Evolutionary conservation across 2,797 vertebrate genomes (phyloP).

Genomic region (Buphagus erythrorhynchus): DNA sequence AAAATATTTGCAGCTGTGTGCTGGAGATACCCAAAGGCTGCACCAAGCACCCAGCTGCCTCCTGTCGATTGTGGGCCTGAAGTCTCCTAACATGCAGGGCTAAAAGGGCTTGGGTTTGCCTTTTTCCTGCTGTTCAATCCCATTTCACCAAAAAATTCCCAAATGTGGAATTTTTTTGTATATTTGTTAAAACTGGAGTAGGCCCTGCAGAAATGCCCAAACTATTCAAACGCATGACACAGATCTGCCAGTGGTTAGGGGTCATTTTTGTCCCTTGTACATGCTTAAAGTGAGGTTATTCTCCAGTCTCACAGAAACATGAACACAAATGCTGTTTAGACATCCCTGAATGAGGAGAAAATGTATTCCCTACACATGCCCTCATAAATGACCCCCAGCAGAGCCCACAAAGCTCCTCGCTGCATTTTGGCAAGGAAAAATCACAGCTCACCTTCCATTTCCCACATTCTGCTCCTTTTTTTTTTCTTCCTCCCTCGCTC

Average conservation of each 20-base stretch:
- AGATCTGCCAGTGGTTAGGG: neutral
- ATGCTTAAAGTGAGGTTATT: neutral
- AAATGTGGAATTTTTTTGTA: neutral
- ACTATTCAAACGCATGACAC: neutral
- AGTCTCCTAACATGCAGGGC: neutral
- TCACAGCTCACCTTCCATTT: neutral
- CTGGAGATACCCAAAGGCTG: neutral
- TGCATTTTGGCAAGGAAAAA: neutral
- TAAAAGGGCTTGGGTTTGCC: neutral
- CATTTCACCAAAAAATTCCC: neutral
- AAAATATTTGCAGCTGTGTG: neutral
- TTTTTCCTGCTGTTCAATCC: neutral
- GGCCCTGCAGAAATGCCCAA: neutral
- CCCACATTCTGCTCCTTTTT: neutral
- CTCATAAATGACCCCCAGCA: neutral
- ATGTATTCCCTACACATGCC: neutral
- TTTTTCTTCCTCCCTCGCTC: neutral
- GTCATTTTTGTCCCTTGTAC: neutral
- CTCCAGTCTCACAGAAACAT: neutral
- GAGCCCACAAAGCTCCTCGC: rapidly evolving
- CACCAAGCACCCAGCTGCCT: neutral
- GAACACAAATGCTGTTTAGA: neutral
- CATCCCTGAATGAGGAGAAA: neutral
- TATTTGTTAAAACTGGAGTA: neutral
- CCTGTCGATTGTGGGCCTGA: rapidly evolving